Percentiles rank a stretch among this genome's conserved stretches.
These are phyloP conservation scores for Dugesia japonica DNA, from an alignment of 2,888 invertebrate genomes.

Conservation along the genomic window DNA sequence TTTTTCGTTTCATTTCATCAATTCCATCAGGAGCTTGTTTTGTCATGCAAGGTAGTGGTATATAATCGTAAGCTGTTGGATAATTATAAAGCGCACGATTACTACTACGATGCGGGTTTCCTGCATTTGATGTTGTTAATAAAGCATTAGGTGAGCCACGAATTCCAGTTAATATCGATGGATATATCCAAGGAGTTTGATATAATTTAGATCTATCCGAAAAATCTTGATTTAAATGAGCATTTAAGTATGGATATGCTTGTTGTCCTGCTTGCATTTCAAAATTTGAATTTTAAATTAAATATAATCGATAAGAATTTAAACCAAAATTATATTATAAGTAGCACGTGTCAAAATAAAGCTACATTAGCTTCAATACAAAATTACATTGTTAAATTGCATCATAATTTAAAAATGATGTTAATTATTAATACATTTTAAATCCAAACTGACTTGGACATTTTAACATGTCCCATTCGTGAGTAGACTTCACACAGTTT, in stretches of 20 bases:
- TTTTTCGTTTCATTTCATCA: not conserved
- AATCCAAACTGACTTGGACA: not conserved
- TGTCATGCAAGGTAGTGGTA: not conserved
- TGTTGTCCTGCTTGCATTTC: conserved; percentile 8
- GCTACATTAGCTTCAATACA: conserved; percentile 13
- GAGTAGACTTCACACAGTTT: not conserved
- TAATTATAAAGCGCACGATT: not conserved
- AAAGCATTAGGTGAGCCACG: not conserved
- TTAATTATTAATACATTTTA: not conserved
- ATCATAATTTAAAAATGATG: conserved; percentile 20
- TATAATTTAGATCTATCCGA: not conserved
- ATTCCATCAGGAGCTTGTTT: not conserved
- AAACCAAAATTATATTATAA: conserved; percentile 20
- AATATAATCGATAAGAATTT: not conserved
- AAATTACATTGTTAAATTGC: conserved; percentile 10
- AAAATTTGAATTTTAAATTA: not conserved
- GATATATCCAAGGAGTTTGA: not conserved
- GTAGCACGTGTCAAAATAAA: conserved; percentile 20
- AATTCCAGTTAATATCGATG: not conserved
- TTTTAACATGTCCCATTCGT: not conserved
- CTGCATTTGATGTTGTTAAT: not conserved
- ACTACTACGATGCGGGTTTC: not conserved
- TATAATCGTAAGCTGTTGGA: not conserved
- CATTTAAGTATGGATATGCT: not conserved
- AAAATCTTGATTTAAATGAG: conserved; percentile 3